These are phyloP conservation scores for Lagria hirta DNA, from an alignment of 2,888 invertebrate genomes.

Conservation along the genomic window DNA sequence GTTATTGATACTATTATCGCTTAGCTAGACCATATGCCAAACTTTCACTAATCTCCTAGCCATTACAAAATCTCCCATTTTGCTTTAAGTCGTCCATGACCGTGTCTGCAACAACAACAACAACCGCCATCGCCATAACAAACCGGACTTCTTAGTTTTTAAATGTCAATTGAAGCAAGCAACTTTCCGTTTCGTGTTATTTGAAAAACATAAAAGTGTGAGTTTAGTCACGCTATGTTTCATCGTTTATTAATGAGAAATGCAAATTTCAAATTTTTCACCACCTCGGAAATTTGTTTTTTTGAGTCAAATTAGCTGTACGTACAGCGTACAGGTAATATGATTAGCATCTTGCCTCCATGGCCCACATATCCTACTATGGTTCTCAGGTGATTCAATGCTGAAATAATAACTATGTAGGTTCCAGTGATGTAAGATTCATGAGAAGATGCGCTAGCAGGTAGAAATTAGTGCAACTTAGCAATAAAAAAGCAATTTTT, in stretches of 20 bases:
- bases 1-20: too few relatives aligned
- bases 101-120: too few relatives aligned
- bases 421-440: constrained; percentile 14
- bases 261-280: constrained; percentile 12
- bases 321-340: constrained; percentile 11
- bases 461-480: too few relatives aligned
- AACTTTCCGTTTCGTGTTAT: constrained; percentile 6
- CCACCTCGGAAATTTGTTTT: constrained; percentile 6
- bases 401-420: constrained; percentile 10
- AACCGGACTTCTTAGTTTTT: constrained; percentile 13
- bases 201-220: constrained; percentile 3
- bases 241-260: constrained; percentile 3
- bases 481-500: too few relatives aligned
- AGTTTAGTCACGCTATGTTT: neutral
- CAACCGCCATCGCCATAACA: too few relatives aligned
- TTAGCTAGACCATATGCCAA: constrained; percentile 8
- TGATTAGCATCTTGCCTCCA: constrained; percentile 15
- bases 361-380: constrained; percentile 12
- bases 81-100: constrained; percentile 8
- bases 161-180: constrained; percentile 14
- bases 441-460: too few relatives aligned
- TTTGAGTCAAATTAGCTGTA: neutral
- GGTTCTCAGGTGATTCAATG: constrained; percentile 19
- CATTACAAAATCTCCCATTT: constrained; percentile 2
- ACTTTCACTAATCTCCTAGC: constrained; percentile 11